phyloP scores from a whole-genome alignment of 2,113 vertebrate species.

The Ornithorhynchus anatinus region DNA sequence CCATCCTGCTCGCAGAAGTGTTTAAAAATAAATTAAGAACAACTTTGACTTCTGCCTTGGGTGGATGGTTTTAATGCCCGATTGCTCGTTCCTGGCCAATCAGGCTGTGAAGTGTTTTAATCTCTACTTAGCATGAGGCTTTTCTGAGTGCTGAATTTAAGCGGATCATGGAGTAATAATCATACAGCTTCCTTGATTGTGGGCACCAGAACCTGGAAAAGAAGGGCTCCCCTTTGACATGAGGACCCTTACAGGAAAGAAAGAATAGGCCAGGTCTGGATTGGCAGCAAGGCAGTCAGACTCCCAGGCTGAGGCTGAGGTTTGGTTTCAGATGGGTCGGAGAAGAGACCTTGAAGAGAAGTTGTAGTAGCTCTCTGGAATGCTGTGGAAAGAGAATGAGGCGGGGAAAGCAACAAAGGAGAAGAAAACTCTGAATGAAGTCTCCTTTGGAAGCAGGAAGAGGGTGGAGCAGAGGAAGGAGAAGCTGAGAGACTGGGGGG shows the following conservation, averaged over 20 bases:
- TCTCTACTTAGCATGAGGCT: background rate
- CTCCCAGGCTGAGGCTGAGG: background rate
- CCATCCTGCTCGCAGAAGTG: background rate
- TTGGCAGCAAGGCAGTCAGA: background rate
- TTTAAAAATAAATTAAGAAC: background rate
- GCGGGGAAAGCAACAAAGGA: too few relatives aligned
- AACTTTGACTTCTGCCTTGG: background rate
- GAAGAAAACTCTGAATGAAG: too few relatives aligned
- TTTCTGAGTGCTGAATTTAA: slow-evolving; percentile 9
- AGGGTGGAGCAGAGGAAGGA: too few relatives aligned
- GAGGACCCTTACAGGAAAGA: too few relatives aligned
- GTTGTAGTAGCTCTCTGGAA: too few relatives aligned
- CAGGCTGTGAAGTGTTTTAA: background rate
- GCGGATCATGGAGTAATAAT: slow-evolving; percentile 21
- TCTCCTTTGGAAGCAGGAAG: too few relatives aligned
- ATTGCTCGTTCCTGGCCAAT: slow-evolving; percentile 3
- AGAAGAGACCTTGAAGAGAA: too few relatives aligned
- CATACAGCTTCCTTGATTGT: background rate
- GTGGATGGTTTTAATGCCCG: background rate
- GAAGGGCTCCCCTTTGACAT: background rate
- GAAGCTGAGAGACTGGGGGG: too few relatives aligned
- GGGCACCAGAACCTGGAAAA: background rate
- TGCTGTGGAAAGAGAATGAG: too few relatives aligned
- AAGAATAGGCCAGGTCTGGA: background rate
- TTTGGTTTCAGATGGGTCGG: too few relatives aligned